Base-by-base conservation (phyloP, 2,113 vertebrate genomes). In the Centropus unirufus region DNA sequence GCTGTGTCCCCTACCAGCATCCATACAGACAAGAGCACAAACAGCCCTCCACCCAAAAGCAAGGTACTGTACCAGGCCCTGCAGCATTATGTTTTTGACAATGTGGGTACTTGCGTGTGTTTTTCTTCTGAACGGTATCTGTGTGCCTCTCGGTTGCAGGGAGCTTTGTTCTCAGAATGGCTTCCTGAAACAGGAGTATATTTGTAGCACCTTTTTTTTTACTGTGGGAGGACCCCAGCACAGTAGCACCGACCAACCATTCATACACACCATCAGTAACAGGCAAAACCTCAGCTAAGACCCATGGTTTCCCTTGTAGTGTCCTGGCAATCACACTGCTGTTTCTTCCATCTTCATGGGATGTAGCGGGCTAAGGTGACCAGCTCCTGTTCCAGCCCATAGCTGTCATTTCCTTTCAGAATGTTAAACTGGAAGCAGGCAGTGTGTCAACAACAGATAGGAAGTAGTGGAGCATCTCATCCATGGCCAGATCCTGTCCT, bases 1-100 rank as follows among this genome's bases (percentile, higher is more conserved):
- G 98, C 99, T 29, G 98, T 99, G 89, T 99, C 99, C 67, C 99
- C 99, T 95, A 99, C 98, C 98, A 99, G 98, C 98, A 98, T 98
- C 96, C 99, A 99, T 91, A 98, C 98, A 61, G 99, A 99, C 97
- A 99, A 99, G 98, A 98, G 98, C 98, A 99, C 99, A 97, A 98
- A 96, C 98, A 98, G 98, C 95, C 98, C 99, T 30, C 98, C 98
- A 70, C 97, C 98, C 97, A 99, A 99, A 98, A 98, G 97, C 98
- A 99, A 99, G 99, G 99, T 99, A 99, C 95, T 83, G 98, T 99
- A 98, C 85, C 51, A n/a, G 27, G 40, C 59, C 32, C 36, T 49
- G 40, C 51, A 61, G 29, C 36, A 5, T 12, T 39, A 17, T 0
- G 0, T 83, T 75, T 62, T 51, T 46, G 27, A 44, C 16, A 55